A percentile compares a stretch with the other conserved stretches of the same genome.
Evolutionary conservation across 2,888 invertebrate genomes (phyloP).

Genomic region (Cheilosia urbana): DNA sequence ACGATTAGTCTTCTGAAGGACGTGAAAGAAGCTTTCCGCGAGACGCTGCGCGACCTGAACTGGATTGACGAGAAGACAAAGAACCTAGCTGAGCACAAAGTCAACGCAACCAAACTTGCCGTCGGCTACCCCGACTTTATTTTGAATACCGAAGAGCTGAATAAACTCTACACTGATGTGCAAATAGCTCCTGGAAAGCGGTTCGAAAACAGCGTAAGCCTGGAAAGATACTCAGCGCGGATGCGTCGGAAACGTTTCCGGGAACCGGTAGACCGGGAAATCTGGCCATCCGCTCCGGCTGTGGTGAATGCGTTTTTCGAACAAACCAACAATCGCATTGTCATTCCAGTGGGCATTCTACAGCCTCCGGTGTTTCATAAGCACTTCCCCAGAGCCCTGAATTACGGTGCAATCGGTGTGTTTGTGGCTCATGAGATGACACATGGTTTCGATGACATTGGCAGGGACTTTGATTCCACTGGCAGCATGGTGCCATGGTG

Average conservation of each 20-base stretch:
- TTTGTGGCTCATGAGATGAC: conserved; percentile 77
- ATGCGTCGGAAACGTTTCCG: conserved; percentile 87
- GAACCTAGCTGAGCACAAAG: conserved; percentile 92
- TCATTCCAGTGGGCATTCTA: conserved; percentile 61
- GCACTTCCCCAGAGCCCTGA: conserved; percentile 87
- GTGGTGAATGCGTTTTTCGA: conserved; percentile 95
- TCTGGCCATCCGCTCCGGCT: conserved; percentile 93
- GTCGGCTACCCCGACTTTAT: conserved; percentile 97
- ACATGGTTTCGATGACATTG: conserved; percentile 77
- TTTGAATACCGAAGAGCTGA: conserved; percentile 89
- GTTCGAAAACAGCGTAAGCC: conserved; percentile 92
- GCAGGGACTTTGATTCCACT: conserved; percentile 72
- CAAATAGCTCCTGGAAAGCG: conserved; percentile 88
- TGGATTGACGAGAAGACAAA: conserved; percentile 97
- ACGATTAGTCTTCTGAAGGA: conserved; percentile 95
- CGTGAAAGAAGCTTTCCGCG: conserved; percentile 92
- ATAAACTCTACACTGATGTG: conserved; percentile 92
- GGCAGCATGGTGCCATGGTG: conserved; percentile 77
- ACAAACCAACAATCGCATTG: conserved; percentile 86
- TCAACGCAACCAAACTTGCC: conserved; percentile 95
- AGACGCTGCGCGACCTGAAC: conserved; percentile 90
- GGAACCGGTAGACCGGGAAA: conserved; percentile 89
- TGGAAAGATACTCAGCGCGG: conserved; percentile 88
- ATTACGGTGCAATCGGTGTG: conserved; percentile 77
- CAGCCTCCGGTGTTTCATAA: conserved; percentile 91